Conservation (phyloP, 2,113 vertebrate genomes). For the Mus musculus region GRCm39 chr4:111513001-111513500, state of each 20-base stretch:
- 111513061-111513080: not conserved
- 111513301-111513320: not conserved
- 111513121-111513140: not conserved
- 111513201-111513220: not conserved
- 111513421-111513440: not conserved
- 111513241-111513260: not conserved
- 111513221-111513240: not conserved
- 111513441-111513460: not conserved
- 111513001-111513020: not conserved
- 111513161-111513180: not conserved
- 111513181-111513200: not conserved
- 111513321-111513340: slow-evolving; percentile 12
- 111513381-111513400: not conserved
- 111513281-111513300: not conserved
- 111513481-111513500: slow-evolving; percentile 47
- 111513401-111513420: not conserved
- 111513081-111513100: not conserved
- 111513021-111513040: not conserved
- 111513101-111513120: not conserved
- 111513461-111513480: not conserved
- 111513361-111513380: not conserved
- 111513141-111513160: not conserved
- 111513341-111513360: not conserved
- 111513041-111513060: slow-evolving; percentile 12
- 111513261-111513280: not conserved